phyloP scores from a whole-genome alignment of 1,140 invertebrate species.

The Nasonia giraulti region DNA sequence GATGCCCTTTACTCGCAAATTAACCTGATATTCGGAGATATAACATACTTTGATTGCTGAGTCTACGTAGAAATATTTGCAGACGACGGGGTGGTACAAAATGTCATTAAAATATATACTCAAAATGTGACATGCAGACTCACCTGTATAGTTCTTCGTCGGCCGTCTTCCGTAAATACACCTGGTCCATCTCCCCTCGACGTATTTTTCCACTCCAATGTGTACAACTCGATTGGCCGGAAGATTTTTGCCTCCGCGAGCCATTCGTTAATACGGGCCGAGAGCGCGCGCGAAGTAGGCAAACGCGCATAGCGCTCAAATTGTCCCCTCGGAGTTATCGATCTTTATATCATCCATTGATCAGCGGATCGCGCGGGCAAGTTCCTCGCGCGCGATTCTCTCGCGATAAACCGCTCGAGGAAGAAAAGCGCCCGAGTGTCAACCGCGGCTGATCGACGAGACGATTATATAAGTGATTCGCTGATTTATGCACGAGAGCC shows the following conservation, averaged over 20 bases:
- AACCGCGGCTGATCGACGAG: not conserved
- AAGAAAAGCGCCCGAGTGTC: not conserved
- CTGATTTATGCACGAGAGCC: not conserved
- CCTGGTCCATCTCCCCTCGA: not conserved
- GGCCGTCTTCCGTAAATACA: too few species aligned
- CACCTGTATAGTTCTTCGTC: not conserved
- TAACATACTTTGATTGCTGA: not conserved
- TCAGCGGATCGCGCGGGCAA: not conserved
- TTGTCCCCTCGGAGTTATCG: slow-evolving; percentile 23
- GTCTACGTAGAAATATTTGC: not conserved
- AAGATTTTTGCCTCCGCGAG: slow-evolving; percentile 15
- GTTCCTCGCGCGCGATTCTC: too few species aligned
- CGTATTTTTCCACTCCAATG: not conserved
- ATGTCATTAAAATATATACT: not conserved
- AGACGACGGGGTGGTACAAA: not conserved
- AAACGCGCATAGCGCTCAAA: not conserved
- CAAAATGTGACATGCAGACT: slow-evolving; percentile 3
- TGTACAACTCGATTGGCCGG: slow-evolving; percentile 6
- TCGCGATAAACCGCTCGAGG: not conserved
- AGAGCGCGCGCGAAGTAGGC: not conserved
- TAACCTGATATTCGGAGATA: not conserved
- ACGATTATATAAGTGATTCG: not conserved
- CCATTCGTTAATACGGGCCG: slow-evolving; percentile 22
- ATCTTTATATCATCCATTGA: slow-evolving; percentile 38
- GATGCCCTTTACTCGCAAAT: not conserved